Conservation (phyloP, 1,140 invertebrate species). For the Papilio polyxenes region DNA sequence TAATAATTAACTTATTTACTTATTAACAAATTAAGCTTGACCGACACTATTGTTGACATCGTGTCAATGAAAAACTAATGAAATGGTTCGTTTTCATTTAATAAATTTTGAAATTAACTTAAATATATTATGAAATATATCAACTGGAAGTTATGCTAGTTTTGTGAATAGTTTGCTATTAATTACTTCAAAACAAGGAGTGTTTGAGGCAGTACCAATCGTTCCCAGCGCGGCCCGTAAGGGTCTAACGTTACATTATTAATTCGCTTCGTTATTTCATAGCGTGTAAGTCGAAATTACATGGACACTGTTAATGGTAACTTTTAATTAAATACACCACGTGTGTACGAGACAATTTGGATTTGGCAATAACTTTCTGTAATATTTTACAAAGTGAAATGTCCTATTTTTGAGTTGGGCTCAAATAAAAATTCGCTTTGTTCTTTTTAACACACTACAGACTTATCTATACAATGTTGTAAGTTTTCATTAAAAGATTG, state of each 20-base stretch:
- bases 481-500: too few relatives aligned
- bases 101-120: too few relatives aligned
- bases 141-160: not conserved
- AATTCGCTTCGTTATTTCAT: constrained; percentile 23
- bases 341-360: not conserved
- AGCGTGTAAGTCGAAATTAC: constrained; percentile 9
- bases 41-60: too few relatives aligned
- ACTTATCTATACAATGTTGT: too few relatives aligned
- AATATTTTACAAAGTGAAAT: not conserved
- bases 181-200: not conserved
- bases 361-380: not conserved
- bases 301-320: not conserved
- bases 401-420: not conserved
- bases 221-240: not conserved
- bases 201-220: not conserved
- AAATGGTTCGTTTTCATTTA: not conserved
- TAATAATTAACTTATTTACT: too few relatives aligned
- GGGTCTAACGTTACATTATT: not conserved
- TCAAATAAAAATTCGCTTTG: not conserved
- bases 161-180: not conserved
- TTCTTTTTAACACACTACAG: too few relatives aligned
- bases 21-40: too few relatives aligned
- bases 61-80: not conserved
- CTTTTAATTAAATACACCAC: constrained; percentile 25
- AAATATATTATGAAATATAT: not conserved